Base-by-base conservation (phyloP, 1,140 invertebrate species). In the Neodiprion fabricii region DNA sequence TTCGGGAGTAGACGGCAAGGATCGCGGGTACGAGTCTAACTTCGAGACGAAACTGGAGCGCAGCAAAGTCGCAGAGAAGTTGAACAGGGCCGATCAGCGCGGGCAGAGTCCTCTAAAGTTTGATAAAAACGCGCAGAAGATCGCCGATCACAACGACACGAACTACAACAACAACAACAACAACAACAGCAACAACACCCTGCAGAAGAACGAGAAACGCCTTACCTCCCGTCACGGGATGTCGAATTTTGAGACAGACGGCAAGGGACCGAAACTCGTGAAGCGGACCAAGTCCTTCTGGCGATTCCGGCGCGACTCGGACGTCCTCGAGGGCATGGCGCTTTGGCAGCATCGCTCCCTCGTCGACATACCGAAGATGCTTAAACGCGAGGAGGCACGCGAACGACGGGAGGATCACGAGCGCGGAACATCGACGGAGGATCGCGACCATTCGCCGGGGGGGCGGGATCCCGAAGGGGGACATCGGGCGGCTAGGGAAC, bases 201-300 rank as follows among this genome's bases (percentile, higher is more conserved):
- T 21, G 48, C 11, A 14, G 53, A 12, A 61, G 8, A 73, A 73
- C 14, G n/a, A 49, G 14, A 48, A 53, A 53, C 14, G n/a, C 48
- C 4, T n/a, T 50, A 23, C 12, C 28, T 1, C 28, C 28, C 28
- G 2, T 40, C 28, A 40, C 5, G 28, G 28, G 28, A 40, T 40
- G 1, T 1, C 28, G 28, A 40, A 40, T 5, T 40, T 40, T 5
- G 28, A 40, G 5, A 5, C 5, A 40, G 28, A 40, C 28, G 3
- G 5, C 11, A 61, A 87, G 71, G 91, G 89, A 48, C 90, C 89
- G 5, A 90, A 90, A 48, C 76, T 90, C 21, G 91, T 96, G 0
- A 95, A 96, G 83, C 88, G 95, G 49, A 95, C 94, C 0, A 96
- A 95, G 85, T 95, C 94, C 0, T 95, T 96, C 77, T 96, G 94